A percentile compares a stretch with the other conserved stretches of the same genome.
Evolutionary conservation across 1,140 invertebrate genomes (phyloP).

Genomic region (Zaprionus vittiger): DNA sequence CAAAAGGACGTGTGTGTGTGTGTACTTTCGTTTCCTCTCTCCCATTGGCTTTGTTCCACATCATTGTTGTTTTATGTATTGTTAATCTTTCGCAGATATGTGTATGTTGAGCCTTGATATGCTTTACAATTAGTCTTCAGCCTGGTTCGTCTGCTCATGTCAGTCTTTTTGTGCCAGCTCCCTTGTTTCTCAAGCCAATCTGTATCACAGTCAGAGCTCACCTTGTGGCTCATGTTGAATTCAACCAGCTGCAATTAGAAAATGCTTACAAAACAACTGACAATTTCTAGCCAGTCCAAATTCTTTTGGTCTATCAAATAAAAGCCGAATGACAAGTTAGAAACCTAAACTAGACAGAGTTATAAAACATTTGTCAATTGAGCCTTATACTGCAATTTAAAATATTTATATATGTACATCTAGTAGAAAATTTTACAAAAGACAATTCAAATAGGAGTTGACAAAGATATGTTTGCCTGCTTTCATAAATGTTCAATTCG

Average conservation of each 20-base stretch:
- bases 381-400: neutral
- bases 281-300: neutral
- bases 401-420: neutral
- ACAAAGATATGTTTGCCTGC: neutral
- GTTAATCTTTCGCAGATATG: conserved; percentile 27
- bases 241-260: conserved; percentile 6
- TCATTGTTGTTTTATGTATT: conserved; percentile 21
- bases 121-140: conserved; percentile 40
- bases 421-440: neutral
- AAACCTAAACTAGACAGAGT: neutral
- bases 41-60: neutral
- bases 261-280: neutral
- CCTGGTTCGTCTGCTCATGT: neutral
- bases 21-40: conserved; percentile 5
- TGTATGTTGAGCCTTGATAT: conserved; percentile 4
- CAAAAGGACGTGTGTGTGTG: conserved; percentile 23
- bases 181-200: conserved; percentile 8
- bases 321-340: neutral
- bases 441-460: conserved; percentile 2
- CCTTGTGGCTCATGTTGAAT: conserved; percentile 3
- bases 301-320: conserved; percentile 2
- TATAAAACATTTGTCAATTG: neutral
- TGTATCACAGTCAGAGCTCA: neutral
- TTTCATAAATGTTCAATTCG: too few relatives aligned
- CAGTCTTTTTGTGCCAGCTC: neutral